Conservation (phyloP, 2,797 vertebrate species). For the Phyllotis vaccarum region DNA sequence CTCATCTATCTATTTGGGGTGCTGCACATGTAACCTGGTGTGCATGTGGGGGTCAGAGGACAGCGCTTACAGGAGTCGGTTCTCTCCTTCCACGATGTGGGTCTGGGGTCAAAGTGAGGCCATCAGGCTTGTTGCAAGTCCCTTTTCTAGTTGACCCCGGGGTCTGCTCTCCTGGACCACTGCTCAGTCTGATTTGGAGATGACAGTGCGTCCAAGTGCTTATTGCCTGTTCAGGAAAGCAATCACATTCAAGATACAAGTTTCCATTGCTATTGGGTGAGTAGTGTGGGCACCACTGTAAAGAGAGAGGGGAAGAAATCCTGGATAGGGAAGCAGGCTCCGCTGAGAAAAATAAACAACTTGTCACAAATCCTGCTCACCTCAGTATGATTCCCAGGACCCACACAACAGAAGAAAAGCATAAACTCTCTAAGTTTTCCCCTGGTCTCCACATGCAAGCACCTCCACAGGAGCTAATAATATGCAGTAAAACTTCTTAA, state of each 20-base stretch:
- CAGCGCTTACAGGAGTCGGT: background rate
- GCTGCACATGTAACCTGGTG: too few relatives aligned
- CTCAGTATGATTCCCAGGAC: background rate
- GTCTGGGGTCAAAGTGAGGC: background rate
- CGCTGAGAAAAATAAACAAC: background rate
- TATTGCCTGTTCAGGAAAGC: background rate
- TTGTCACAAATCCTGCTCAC: background rate
- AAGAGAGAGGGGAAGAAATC: background rate
- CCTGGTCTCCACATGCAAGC: background rate
- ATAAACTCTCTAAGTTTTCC: background rate
- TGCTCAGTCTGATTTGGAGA: background rate
- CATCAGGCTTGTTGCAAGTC: background rate
- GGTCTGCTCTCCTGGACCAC: background rate
- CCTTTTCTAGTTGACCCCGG: background rate
- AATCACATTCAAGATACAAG: background rate
- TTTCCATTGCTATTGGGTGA: background rate
- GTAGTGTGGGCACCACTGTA: too few relatives aligned
- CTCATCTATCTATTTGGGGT: background rate
- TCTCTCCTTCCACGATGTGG: background rate
- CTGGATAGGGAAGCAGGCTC: too few relatives aligned
- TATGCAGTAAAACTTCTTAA: background rate
- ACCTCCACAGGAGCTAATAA: background rate
- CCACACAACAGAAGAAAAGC: background rate
- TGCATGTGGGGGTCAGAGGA: too few relatives aligned
- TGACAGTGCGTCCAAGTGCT: background rate